A percentile compares a stretch with the other conserved stretches of the same genome.
These are phyloP conservation scores for Panopea generosa DNA, from an alignment of 2,888 invertebrate genomes.

Conservation along the genomic window DNA sequence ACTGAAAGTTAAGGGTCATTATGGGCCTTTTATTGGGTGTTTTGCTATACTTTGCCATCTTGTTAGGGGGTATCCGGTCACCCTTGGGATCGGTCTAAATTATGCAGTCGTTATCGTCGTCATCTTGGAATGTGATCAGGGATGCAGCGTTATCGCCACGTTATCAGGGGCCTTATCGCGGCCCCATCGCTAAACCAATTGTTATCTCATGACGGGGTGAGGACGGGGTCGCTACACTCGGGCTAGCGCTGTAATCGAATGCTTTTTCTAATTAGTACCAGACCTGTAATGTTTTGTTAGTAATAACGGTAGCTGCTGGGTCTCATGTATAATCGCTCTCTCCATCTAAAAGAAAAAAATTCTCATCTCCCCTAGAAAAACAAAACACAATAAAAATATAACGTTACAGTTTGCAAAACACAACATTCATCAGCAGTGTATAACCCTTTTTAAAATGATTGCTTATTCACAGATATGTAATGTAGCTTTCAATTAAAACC, in stretches of 20 bases:
- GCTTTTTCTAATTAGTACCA: conserved; percentile 23
- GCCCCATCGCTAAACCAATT: conserved; percentile 37
- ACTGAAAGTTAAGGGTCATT: conserved; percentile 60
- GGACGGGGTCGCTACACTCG: conserved; percentile 43
- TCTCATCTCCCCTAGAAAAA: too few relatives aligned
- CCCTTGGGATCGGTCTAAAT: conserved; percentile 47
- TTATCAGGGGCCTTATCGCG: conserved; percentile 48
- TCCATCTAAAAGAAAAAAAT: too few relatives aligned
- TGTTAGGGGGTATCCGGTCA: conserved; percentile 55
- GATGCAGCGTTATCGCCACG: conserved; percentile 36
- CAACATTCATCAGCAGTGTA: too few relatives aligned
- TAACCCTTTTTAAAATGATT: too few relatives aligned
- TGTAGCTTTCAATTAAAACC: too few relatives aligned
- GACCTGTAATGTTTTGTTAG: background rate
- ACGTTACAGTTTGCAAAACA: too few relatives aligned
- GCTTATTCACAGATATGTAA: too few relatives aligned
- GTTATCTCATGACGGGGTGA: conserved; percentile 48
- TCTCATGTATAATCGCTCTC: too few relatives aligned
- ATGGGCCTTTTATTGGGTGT: conserved; percentile 48
- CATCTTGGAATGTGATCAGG: conserved; percentile 52
- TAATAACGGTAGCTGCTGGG: too few relatives aligned
- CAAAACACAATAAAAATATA: too few relatives aligned
- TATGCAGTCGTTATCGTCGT: conserved; percentile 34
- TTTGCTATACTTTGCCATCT: conserved; percentile 30
- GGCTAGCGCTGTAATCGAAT: conserved; percentile 6